Conservation (phyloP, 2,113 vertebrate genomes). For the Solenodon paradoxus region DNA sequence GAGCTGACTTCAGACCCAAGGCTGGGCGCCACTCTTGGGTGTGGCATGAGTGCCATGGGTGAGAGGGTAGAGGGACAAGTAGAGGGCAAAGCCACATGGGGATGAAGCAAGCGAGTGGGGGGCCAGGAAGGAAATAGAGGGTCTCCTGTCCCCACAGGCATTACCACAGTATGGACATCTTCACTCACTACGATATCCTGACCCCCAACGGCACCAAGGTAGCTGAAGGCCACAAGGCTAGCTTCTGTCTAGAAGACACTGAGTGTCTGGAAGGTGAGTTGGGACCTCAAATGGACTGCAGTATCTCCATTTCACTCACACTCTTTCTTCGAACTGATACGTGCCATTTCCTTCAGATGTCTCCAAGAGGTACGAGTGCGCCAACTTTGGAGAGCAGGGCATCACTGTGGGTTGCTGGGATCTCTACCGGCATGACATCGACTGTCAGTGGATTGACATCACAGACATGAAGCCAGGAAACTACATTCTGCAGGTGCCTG, state of each 20-base stretch:
- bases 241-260: slow-evolving; percentile 97
- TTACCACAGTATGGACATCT: slow-evolving; percentile 99
- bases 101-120: background rate
- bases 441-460: slow-evolving; percentile 99
- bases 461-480: slow-evolving; percentile 95
- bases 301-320: background rate
- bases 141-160: slow-evolving; percentile 84
- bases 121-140: background rate
- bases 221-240: slow-evolving; percentile 98
- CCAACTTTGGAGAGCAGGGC: slow-evolving; percentile 98
- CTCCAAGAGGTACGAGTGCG: slow-evolving; percentile 96
- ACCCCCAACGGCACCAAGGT: slow-evolving; percentile 93
- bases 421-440: slow-evolving; percentile 96
- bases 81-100: background rate
- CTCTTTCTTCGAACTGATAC: background rate
- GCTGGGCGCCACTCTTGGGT: slow-evolving; percentile 98
- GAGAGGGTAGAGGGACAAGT: slow-evolving; percentile 34
- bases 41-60: slow-evolving; percentile 99
- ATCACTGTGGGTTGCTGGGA: slow-evolving; percentile 99
- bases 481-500: slow-evolving; percentile 94
- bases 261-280: slow-evolving; percentile 93
- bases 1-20: slow-evolving; percentile 96
- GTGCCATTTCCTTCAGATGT: slow-evolving; percentile 81
- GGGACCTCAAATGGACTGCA: background rate
- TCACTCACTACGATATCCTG: slow-evolving; percentile 97